Conservation (phyloP, 1,140 invertebrate genomes). For the Procambarus virginalis region DNA sequence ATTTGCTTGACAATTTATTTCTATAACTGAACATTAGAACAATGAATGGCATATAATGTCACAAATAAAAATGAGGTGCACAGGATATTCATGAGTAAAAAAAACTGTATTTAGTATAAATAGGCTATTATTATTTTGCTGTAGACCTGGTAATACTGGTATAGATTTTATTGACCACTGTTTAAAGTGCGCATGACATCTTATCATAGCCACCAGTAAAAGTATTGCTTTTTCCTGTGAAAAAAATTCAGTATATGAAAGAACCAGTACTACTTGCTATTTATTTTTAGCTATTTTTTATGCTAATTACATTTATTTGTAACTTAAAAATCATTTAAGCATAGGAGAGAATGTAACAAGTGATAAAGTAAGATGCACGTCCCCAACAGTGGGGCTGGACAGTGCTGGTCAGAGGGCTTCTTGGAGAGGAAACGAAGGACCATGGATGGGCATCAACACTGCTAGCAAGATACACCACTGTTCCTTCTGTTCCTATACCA, state of each 20-base stretch:
- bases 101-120: too few relatives aligned
- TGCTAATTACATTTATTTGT: neutral
- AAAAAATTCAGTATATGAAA: neutral
- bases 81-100: too few relatives aligned
- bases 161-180: too few relatives aligned
- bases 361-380: conserved; percentile 25
- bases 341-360: neutral
- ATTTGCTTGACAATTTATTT: too few relatives aligned
- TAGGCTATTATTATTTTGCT: too few relatives aligned
- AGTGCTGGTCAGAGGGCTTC: conserved; percentile 16
- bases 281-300: neutral
- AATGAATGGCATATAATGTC: too few relatives aligned
- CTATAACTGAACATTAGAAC: too few relatives aligned
- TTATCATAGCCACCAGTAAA: neutral
- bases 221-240: neutral
- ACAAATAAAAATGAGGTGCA: neutral
- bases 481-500: conserved; percentile 37
- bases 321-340: neutral
- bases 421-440: conserved; percentile 1
- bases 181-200: too few relatives aligned
- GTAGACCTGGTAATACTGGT: too few relatives aligned
- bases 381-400: conserved; percentile 45
- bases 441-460: conserved; percentile 1
- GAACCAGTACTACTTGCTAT: neutral
- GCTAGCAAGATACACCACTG: conserved; percentile 37